These are phyloP conservation scores for Hemistola chrysoprasaria DNA, from an alignment of 2,888 invertebrate genomes.

Conservation along the genomic window DNA sequence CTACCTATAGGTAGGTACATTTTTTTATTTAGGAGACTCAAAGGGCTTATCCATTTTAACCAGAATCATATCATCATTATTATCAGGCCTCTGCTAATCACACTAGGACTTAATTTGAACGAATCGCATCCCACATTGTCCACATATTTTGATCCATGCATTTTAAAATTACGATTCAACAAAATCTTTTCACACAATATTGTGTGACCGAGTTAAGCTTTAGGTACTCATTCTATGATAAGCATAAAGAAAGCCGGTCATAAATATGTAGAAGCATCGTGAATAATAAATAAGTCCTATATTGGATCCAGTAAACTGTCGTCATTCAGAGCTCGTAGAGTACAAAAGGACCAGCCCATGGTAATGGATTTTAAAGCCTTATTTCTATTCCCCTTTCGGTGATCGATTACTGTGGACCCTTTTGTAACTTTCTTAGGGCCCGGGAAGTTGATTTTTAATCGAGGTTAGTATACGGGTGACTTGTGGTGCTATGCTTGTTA, in stretches of 20 bases:
- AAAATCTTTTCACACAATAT: constrained; percentile 17
- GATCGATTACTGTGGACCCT: constrained; percentile 44
- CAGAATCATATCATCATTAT: no score
- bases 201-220: constrained; percentile 32
- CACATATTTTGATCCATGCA: no score
- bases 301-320: constrained; percentile 55
- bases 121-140: no score
- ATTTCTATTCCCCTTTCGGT: constrained; percentile 45
- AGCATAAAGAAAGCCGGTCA: constrained; percentile 46
- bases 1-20: no score
- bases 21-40: no score
- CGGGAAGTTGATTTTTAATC: constrained; percentile 30
- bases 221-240: constrained; percentile 51
- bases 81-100: no score
- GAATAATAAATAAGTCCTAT: constrained; percentile 62
- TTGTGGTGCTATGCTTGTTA: constrained; percentile 9
- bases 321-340: constrained; percentile 39
- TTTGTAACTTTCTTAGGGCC: constrained; percentile 23
- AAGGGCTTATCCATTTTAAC: no score
- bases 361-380: constrained; percentile 52
- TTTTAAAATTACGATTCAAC: no score
- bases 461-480: constrained; percentile 16
- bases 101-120: no score
- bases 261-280: constrained; percentile 53
- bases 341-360: constrained; percentile 45